Conservation (phyloP, 2,888 invertebrate genomes). For the Pediacus dermestoides region DNA sequence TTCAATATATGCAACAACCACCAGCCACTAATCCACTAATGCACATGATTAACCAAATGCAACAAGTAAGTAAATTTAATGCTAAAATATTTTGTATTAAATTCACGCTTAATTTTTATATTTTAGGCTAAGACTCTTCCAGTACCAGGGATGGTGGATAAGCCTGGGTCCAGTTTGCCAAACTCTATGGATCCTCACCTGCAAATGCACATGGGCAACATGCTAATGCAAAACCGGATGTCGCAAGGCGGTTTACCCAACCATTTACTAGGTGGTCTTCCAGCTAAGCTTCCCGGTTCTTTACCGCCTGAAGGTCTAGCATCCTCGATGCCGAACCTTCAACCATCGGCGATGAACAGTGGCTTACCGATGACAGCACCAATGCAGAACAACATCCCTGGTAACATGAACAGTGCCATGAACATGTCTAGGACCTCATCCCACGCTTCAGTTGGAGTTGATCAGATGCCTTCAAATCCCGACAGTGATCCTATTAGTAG, state of each 20-base stretch:
- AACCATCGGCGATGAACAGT: constrained; percentile 13
- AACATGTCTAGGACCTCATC: constrained; percentile 25
- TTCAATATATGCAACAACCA: constrained; percentile 46
- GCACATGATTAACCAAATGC: constrained; percentile 56
- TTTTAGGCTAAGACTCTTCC: constrained; percentile 45
- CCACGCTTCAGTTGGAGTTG: constrained; percentile 29
- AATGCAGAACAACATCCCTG: constrained; percentile 6
- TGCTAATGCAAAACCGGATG: constrained; percentile 47
- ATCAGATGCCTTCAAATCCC: constrained; percentile 26
- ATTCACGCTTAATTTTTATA: too few species aligned
- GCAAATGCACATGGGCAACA: constrained; percentile 54
- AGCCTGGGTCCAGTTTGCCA: constrained; percentile 37
- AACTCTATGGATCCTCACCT: constrained; percentile 51
- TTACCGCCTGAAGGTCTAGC: constrained; percentile 30
- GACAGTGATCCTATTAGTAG: constrained; percentile 54
- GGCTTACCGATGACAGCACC: constrained; percentile 4
- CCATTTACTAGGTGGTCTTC: constrained; percentile 27
- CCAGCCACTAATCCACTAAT: constrained; percentile 53
- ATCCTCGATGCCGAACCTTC: constrained; percentile 28
- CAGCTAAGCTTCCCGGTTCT: constrained; percentile 24
- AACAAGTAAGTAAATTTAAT: constrained; percentile 45
- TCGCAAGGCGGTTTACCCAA: constrained; percentile 27
- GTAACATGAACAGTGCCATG: neutral
- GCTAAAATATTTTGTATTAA: too few species aligned
- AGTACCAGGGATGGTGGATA: constrained; percentile 38